Base-by-base conservation (phyloP, 1,140 invertebrate genomes). In the Lamellibrachia luymesi region DNA sequence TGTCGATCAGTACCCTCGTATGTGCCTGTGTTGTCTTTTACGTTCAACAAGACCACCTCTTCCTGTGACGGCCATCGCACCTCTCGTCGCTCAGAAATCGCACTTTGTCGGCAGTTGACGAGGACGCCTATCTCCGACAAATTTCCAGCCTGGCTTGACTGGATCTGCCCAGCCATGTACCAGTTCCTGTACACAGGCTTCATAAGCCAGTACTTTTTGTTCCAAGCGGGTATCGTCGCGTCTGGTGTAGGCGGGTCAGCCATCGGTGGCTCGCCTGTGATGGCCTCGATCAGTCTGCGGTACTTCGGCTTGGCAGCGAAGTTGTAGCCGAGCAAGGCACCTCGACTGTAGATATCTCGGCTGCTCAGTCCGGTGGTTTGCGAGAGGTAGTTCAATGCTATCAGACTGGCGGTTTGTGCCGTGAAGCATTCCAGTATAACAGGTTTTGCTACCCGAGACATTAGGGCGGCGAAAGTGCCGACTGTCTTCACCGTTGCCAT, bases 141-240 rank as follows among this genome's bases (percentile, higher is more conserved):
- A 51, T 93, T 91, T 49, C 93, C 92, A 0, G 95, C 64, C 93
- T 95, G 94, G 92, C 94, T 94, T 89, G 92, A 92, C 50, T 94
- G 93, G 22, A 95, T 95, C 92, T 95, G 95, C 17, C 95, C 95
- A 25, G 94, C 94, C 5, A 93, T 94, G 93, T 94, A 95, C 95
- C 95, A 95, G 92, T 95, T 95, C 92, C 94, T 94, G 92, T 95
- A 94, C 10, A 95, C 94, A 50, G 95, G 95, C 91, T 95, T 94
- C 17, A 94, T 95, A 17, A 94, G 90, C 95, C 95, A 95, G 90
- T 94, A 95, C 13, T 50, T 13, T 56, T 94, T 94, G 38, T 94
- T 92, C 95, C 95, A 95, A 38, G 94, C 93, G 27, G 94, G 93
- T 49, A 94, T 94, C 17, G 93, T 93, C 90, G 92, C 93, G 89